Evolutionary conservation across 2,113 vertebrate genomes (phyloP).

Genomic region (Tachycineta bicolor): DNA sequence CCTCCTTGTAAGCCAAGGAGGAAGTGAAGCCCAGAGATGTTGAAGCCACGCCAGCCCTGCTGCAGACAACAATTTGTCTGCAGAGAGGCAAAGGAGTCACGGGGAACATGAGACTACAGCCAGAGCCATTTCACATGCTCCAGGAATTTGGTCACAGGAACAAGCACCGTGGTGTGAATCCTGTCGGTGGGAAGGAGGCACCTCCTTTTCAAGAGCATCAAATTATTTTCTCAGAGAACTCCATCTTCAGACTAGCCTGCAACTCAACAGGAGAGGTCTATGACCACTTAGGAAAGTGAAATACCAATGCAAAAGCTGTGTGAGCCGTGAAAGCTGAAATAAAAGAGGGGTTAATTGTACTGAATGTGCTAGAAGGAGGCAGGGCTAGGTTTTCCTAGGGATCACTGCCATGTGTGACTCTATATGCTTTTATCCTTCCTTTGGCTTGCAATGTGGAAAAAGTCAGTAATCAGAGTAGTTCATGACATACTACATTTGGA

Average conservation of each 20-base stretch:
- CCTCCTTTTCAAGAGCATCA: neutral
- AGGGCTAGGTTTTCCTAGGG: slow-evolving; percentile 4
- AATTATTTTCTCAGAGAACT: neutral
- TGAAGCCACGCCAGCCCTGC: neutral
- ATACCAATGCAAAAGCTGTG: neutral
- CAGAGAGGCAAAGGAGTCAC: neutral
- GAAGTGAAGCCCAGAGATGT: neutral
- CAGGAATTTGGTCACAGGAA: slow-evolving; percentile 26
- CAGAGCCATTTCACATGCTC: neutral
- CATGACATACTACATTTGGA: neutral
- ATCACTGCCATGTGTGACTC: slow-evolving; percentile 29
- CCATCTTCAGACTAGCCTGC: neutral
- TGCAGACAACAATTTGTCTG: neutral
- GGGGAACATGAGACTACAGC: neutral
- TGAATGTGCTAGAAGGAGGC: neutral
- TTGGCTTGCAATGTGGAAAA: slow-evolving; percentile 42
- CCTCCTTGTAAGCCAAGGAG: neutral
- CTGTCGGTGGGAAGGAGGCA: neutral
- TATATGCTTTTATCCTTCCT: slow-evolving; percentile 6
- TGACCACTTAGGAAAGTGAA: neutral
- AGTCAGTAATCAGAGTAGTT: slow-evolving; percentile 2
- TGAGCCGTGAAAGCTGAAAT: neutral
- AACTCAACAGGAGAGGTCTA: neutral
- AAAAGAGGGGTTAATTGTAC: neutral
- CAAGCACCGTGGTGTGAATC: slow-evolving; percentile 4